phyloP scores from a whole-genome alignment of 2,888 invertebrate genomes.

The Scaptomyza polygonia region DNA sequence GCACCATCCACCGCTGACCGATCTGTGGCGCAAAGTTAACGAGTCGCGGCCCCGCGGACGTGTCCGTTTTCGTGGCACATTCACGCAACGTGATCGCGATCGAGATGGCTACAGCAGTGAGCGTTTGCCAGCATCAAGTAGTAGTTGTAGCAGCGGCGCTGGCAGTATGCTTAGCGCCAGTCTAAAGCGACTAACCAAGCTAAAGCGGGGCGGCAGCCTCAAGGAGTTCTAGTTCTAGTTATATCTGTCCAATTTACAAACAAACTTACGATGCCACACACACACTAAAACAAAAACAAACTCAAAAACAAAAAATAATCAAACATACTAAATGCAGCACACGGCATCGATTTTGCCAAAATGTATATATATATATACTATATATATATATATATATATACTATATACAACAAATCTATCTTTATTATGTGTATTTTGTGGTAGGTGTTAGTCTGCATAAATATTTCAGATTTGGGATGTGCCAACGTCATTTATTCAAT shows the following conservation, averaged over 20 bases:
- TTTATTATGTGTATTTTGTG: conserved; percentile 36
- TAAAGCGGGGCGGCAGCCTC: conserved; percentile 80
- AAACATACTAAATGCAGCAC: conserved; percentile 1
- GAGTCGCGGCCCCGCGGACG: conserved; percentile 72
- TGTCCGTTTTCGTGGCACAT: conserved; percentile 76
- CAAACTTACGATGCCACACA: conserved; percentile 9
- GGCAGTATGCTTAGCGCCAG: conserved; percentile 58
- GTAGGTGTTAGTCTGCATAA: conserved; percentile 22
- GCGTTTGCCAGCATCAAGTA: not conserved
- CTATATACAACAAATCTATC: conserved; percentile 1
- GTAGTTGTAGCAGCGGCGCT: conserved; percentile 19
- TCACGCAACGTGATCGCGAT: conserved; percentile 63
- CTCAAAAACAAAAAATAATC: not conserved
- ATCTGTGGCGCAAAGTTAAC: conserved; percentile 44
- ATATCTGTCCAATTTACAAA: conserved; percentile 12
- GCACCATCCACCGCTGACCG: conserved; percentile 63
- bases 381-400: conserved; percentile 21
- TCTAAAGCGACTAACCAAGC: conserved; percentile 73
- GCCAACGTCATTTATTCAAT: no score
- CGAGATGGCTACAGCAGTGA: conserved; percentile 28
- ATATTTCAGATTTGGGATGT: not conserved
- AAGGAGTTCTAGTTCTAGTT: conserved; percentile 70
- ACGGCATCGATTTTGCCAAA: conserved; percentile 31
- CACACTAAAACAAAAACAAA: no score
- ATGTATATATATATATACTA: conserved; percentile 26